These are phyloP conservation scores for Spilogale gracilis DNA, from an alignment of 2,113 vertebrate species.

Conservation along the genomic window DNA sequence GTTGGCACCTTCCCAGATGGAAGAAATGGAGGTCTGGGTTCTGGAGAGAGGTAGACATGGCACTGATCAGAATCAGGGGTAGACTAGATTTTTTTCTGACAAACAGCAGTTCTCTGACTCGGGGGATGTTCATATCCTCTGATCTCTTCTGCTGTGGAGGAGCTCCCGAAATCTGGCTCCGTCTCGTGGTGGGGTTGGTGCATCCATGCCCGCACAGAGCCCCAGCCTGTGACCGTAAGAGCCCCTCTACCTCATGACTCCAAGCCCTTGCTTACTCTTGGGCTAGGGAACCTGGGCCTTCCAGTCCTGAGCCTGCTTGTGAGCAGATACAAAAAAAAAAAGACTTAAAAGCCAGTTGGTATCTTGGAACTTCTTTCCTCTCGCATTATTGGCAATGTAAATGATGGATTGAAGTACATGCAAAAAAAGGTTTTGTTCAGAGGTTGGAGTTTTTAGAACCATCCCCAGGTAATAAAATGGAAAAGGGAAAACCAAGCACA, in stretches of 20 bases:
- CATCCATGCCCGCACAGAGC: too few species aligned
- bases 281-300: neutral
- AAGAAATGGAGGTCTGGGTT: neutral
- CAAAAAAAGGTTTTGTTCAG: conserved; percentile 74
- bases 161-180: neutral
- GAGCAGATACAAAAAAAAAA: conserved; percentile 51
- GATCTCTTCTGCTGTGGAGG: neutral
- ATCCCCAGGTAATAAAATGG: conserved; percentile 76
- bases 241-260: neutral
- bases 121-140: neutral
- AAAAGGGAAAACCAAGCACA: conserved; percentile 65
- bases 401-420: conserved; percentile 81
- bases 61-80: neutral
- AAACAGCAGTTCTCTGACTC: neutral
- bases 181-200: neutral
- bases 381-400: conserved; percentile 81
- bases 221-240: neutral
- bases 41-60: neutral
- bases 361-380: conserved; percentile 69
- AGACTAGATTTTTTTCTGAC: neutral
- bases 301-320: neutral
- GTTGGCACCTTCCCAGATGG: neutral
- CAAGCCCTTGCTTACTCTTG: neutral
- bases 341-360: conserved; percentile 66
- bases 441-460: conserved; percentile 76